Evolutionary conservation across 2,797 vertebrate genomes (phyloP).

Genomic region (Aulostomus chinensis): DNA sequence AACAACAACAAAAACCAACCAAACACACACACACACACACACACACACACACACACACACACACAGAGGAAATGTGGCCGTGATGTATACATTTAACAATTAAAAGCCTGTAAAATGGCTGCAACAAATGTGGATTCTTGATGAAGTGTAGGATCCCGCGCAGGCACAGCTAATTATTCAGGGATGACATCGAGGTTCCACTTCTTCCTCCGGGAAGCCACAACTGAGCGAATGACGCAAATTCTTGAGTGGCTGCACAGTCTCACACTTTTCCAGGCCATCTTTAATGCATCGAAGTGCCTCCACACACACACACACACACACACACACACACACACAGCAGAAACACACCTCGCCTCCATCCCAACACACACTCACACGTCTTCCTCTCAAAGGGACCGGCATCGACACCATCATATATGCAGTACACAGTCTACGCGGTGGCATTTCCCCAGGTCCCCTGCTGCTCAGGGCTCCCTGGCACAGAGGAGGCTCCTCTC

Average conservation of each 20-base stretch:
- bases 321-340: not conserved
- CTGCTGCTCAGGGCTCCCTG: conserved; percentile 47
- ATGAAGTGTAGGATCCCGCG: too few species aligned
- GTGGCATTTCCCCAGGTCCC: conserved; percentile 49
- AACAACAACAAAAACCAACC: too few species aligned
- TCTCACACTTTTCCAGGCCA: conserved; percentile 21
- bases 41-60: too few species aligned
- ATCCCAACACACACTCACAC: conserved; percentile 24
- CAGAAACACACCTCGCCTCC: conserved; percentile 1
- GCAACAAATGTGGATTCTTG: too few species aligned
- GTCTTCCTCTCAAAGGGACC: conserved; percentile 11
- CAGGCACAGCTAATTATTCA: too few species aligned
- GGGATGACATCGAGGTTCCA: not conserved
- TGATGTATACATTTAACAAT: too few species aligned
- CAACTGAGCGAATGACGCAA: conserved; percentile 33
- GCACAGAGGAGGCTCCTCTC: conserved; percentile 41
- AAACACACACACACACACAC: too few species aligned
- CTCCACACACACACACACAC: too few species aligned
- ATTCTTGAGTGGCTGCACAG: conserved; percentile 23
- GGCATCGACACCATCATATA: conserved; percentile 37
- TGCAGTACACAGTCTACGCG: conserved; percentile 31
- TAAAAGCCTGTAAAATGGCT: too few species aligned
- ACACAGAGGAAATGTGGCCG: too few species aligned
- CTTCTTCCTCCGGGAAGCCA: conserved; percentile 31
- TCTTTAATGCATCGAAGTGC: conserved; percentile 51